Conservation (phyloP, 2,888 invertebrate genomes). For the Cheilosia pagana region DNA sequence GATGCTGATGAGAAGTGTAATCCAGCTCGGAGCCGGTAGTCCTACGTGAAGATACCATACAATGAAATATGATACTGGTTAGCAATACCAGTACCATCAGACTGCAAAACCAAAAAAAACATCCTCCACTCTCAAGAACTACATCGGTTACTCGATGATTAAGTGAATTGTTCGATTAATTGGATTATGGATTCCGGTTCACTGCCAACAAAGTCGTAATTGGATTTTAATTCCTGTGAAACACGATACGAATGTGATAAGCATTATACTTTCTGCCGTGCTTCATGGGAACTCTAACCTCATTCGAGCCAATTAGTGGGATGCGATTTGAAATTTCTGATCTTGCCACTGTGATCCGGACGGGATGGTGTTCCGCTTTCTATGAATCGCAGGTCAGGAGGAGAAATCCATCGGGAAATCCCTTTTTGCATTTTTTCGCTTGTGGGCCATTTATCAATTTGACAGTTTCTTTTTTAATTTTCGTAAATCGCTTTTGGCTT, state of each 20-base stretch:
- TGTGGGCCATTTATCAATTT: constrained; percentile 68
- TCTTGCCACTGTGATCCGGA: constrained; percentile 20
- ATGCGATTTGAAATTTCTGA: constrained; percentile 68
- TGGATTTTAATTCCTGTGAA: constrained; percentile 73
- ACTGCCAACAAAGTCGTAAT: constrained; percentile 66
- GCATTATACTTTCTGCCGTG: constrained; percentile 15
- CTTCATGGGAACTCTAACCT: constrained; percentile 41
- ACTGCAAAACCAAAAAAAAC: background rate
- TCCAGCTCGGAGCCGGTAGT: constrained; percentile 28
- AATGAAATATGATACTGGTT: constrained; percentile 69
- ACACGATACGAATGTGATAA: constrained; percentile 64
- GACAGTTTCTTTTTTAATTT: constrained; percentile 75
- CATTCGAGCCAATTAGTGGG: constrained; percentile 67
- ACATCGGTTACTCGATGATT: constrained; percentile 65
- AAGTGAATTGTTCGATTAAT: constrained; percentile 75
- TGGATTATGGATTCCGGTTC: constrained; percentile 72
- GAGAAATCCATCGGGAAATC: constrained; percentile 39
- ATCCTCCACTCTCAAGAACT: constrained; percentile 6
- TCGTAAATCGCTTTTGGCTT: constrained; percentile 75
- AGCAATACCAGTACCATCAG: constrained; percentile 14
- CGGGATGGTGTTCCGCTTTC: constrained; percentile 9
- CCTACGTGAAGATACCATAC: constrained; percentile 39
- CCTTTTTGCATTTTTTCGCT: constrained; percentile 65
- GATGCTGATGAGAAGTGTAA: constrained; percentile 56
- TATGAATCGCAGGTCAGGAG: constrained; percentile 4